A percentile compares a stretch with the other conserved stretches of the same genome.
Evolutionary conservation across 53 echinoderm and acorn worm species (phyloP).

Genomic region (Crossaster papposus): DNA sequence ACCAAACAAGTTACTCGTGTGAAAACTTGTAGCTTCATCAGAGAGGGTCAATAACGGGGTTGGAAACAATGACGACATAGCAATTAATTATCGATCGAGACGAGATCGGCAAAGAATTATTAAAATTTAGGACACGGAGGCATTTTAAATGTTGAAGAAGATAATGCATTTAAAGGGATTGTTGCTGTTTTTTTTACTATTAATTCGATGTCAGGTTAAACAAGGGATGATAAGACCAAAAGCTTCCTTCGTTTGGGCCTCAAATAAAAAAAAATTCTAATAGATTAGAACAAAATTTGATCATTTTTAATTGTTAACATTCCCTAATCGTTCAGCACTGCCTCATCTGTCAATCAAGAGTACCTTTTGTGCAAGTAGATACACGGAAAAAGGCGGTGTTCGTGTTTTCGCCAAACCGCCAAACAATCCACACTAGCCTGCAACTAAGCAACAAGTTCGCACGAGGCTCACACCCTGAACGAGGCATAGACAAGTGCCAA

Average conservation of each 20-base stretch:
- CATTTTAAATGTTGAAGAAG: background rate
- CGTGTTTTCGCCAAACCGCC: slow-evolving; percentile 6
- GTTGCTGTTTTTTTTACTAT: background rate
- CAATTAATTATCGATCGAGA: slow-evolving; percentile 27
- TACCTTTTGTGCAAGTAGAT: slow-evolving; percentile 45
- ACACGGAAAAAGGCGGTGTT: slow-evolving; percentile 46
- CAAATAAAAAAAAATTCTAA: background rate
- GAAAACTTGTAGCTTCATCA: slow-evolving; percentile 61
- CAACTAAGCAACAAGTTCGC: background rate
- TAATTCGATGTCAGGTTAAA: background rate
- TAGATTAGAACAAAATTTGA: too few species aligned
- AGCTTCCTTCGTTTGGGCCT: background rate
- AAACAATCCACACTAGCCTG: slow-evolving; percentile 19
- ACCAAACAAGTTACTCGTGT: slow-evolving; percentile 51
- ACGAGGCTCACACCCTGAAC: background rate
- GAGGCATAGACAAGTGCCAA: slow-evolving; percentile 22
- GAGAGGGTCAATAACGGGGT: slow-evolving; percentile 18
- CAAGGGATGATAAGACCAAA: background rate
- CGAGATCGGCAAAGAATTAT: background rate
- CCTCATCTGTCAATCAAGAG: slow-evolving; percentile 45
- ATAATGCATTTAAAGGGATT: background rate
- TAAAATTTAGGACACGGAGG: background rate
- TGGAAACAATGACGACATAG: background rate
- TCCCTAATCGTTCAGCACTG: background rate
- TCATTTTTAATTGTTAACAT: background rate